Conservation (phyloP, 2,113 vertebrate genomes). For the Orcinus orca region DNA sequence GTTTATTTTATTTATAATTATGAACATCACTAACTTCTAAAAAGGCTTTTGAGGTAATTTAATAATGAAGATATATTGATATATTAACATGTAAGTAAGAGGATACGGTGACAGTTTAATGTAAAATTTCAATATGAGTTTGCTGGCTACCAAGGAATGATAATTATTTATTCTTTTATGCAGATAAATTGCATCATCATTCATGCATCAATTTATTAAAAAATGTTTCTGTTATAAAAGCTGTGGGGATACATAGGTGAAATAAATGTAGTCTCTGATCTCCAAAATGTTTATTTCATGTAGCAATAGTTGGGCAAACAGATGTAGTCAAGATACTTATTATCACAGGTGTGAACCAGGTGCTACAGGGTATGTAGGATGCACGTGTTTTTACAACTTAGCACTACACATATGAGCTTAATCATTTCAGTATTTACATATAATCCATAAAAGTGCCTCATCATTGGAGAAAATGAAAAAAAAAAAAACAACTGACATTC, state of each 20-base stretch:
- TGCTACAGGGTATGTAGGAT: not conserved
- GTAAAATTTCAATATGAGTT: not conserved
- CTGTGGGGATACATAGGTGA: not conserved
- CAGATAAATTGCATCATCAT: not conserved
- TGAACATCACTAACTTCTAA: not conserved
- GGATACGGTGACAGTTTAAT: not conserved
- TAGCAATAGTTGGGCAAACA: not conserved
- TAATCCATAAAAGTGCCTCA: not conserved
- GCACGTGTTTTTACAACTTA: not conserved
- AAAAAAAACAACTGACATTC: not conserved
- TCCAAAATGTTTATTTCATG: not conserved
- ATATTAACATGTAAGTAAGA: not conserved
- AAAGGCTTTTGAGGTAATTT: not conserved
- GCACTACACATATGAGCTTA: not conserved
- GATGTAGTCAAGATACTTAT: not conserved
- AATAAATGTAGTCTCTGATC: not conserved
- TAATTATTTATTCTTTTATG: not conserved
- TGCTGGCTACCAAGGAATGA: not conserved
- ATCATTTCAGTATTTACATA: not conserved
- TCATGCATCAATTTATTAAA: not conserved
- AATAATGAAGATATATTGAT: not conserved
- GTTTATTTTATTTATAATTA: not conserved
- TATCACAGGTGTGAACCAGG: not conserved
- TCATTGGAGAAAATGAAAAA: not conserved
- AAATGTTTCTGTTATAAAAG: not conserved